Evolutionary conservation across 2,113 vertebrate species (phyloP).

Genomic region (Tricholaema leucomelas): DNA sequence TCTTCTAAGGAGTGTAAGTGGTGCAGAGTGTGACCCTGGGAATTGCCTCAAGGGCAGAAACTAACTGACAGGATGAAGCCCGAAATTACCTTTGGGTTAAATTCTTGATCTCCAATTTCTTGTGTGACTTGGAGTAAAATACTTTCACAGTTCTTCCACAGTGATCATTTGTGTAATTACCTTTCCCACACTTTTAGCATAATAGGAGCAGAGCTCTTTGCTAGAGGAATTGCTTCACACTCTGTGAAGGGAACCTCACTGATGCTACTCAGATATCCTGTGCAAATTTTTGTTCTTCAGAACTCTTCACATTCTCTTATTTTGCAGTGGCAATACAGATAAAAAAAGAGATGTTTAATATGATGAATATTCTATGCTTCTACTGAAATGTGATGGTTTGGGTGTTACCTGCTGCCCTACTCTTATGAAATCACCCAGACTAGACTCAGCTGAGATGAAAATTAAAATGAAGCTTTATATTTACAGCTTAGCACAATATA

Average conservation of each 20-base stretch:
- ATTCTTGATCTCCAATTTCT: background rate
- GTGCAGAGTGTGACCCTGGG: background rate
- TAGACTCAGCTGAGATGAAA: too few species aligned
- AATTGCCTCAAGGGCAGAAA: background rate
- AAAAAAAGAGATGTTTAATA: background rate
- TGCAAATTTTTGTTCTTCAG: background rate
- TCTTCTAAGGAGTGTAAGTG: background rate
- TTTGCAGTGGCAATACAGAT: background rate
- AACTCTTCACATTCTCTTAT: background rate
- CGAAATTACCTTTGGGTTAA: background rate
- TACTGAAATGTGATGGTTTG: too few species aligned
- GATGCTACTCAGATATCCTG: background rate
- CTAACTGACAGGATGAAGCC: background rate
- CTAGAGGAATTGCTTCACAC: background rate
- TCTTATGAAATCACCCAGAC: too few species aligned
- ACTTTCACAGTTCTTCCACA: background rate
- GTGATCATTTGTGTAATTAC: background rate
- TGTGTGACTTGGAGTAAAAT: background rate
- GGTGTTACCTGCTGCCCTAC: too few species aligned
- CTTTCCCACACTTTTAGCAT: background rate
- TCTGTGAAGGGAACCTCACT: background rate
- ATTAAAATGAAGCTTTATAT: too few species aligned
- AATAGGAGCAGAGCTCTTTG: background rate
- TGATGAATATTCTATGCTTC: background rate
- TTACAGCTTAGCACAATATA: too few species aligned